phyloP scores from a whole-genome alignment of 2,113 vertebrate genomes.

The Ailuropoda melanoleuca region DNA sequence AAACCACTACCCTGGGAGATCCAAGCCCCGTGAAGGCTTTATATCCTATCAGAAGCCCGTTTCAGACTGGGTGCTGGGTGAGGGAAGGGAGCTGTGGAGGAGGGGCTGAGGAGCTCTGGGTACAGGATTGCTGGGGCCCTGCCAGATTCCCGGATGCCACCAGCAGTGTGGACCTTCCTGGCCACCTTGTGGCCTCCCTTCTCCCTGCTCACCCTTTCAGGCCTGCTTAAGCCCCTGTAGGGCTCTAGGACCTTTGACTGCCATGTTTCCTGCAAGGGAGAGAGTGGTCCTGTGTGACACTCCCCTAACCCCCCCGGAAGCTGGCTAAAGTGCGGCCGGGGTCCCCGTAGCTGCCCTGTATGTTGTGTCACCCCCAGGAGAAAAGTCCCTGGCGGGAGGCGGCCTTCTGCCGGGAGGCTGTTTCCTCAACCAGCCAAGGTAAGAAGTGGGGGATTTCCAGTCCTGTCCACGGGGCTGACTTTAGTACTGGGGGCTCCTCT shows the following conservation, averaged over 20 bases:
- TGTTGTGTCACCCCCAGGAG: slow-evolving; percentile 72
- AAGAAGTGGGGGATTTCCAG: slow-evolving; percentile 81
- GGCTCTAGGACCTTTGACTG: background rate
- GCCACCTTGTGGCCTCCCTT: background rate
- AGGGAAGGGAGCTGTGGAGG: background rate
- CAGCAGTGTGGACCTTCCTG: background rate
- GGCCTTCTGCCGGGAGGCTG: slow-evolving; percentile 74
- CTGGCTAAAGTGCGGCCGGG: background rate
- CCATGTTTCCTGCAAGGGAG: background rate
- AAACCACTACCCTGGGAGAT: background rate
- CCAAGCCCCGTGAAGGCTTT: background rate
- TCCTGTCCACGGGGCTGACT: slow-evolving; percentile 39
- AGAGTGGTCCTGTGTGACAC: background rate
- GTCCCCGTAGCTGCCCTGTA: slow-evolving; percentile 48
- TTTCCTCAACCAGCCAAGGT: slow-evolving; percentile 81
- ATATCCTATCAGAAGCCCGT: background rate
- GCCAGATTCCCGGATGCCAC: background rate
- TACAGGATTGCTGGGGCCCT: background rate
- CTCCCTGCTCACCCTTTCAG: background rate
- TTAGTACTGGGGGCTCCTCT: slow-evolving; percentile 69
- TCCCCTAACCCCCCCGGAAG: background rate
- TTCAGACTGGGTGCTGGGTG: background rate
- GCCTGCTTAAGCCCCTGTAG: background rate
- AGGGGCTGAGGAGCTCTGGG: background rate
- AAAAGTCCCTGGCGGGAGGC: slow-evolving; percentile 81